Evolutionary conservation across 2,797 vertebrate genomes (phyloP), one percentile per base, ranked within the genome.

Genomic region (Artibeus lituratus): DNA sequence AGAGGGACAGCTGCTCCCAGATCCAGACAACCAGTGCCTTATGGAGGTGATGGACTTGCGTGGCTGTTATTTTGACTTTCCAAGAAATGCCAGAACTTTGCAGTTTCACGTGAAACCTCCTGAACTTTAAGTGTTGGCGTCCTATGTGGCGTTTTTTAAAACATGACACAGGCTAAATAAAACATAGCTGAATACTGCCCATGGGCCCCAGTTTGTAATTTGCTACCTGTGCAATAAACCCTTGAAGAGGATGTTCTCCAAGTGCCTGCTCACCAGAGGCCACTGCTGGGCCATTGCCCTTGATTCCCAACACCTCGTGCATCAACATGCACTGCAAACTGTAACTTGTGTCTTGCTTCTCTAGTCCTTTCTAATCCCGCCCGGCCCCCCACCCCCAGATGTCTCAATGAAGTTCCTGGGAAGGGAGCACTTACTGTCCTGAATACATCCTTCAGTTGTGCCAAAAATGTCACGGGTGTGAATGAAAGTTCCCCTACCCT

Each of bases 301-400:
- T 1, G 24, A 6, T 44, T 49, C 62, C 67, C 57, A 19, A 21
- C 0, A 0, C 24, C 10, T 44, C 10, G 10, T 16, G 49, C 76
- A 1, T 29, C 49, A 22, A 0, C 7, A 4, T 0, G 32, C 51
- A 65, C 11, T 1, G 2, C 39, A 4, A 24, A 15, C 47, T n/a
- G 29, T 2, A 39, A 39, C 39, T 39, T 18, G 57, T 19, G 0
- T 78, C 53, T 39, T 26, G 22, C 51, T 59, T 57, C 57, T 78
- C 42, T 0, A 1, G 24, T 14, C 74, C 32, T 24, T 29, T 44
- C 51, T 49, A 26, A 3, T 81, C 44, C 83, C 42, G 12, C 8
- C 65, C 19, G 1, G 0, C 29, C 22, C 37, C n/a, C 22, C 35
- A 8, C 10, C 1, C 1, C 0, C 47, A 70, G 87, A 70, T 80